Percentiles rank a stretch among this genome's conserved stretches.
phyloP scores from a whole-genome alignment of 2,797 vertebrate species.

The Ficedula albicollis region DNA sequence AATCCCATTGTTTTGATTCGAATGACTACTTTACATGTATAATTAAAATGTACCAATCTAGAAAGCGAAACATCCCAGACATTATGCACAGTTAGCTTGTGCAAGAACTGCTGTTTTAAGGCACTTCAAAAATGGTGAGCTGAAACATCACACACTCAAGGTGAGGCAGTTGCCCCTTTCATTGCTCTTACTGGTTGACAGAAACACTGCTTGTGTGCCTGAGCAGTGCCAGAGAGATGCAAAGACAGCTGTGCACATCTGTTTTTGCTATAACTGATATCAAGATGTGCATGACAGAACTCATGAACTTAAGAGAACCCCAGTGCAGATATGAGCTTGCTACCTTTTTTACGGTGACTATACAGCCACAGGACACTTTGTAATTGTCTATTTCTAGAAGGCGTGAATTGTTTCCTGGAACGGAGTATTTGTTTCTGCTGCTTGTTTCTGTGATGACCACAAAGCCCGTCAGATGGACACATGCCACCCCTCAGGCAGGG shows the following conservation, averaged over 20 bases:
- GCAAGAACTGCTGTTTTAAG: background rate
- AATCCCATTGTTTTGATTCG: background rate
- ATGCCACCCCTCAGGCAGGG: background rate
- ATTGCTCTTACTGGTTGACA: background rate
- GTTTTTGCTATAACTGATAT: background rate
- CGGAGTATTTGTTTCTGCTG: background rate
- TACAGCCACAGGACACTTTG: background rate
- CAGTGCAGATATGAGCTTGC: background rate
- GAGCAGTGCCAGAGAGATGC: background rate
- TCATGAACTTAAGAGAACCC: background rate
- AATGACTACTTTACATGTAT: background rate
- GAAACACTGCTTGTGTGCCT: background rate
- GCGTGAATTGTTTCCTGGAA: background rate
- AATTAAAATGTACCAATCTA: background rate
- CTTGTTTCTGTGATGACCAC: background rate
- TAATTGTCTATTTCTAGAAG: background rate
- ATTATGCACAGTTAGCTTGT: background rate
- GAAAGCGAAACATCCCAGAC: background rate
- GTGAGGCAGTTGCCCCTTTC: background rate
- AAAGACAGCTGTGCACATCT: background rate
- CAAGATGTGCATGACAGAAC: background rate
- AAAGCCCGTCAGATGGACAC: background rate
- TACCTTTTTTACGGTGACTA: background rate
- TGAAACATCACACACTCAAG: background rate
- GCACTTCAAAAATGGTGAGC: background rate